Base-by-base conservation (phyloP, 1,140 invertebrate genomes). In the Lepidurus apus region DNA sequence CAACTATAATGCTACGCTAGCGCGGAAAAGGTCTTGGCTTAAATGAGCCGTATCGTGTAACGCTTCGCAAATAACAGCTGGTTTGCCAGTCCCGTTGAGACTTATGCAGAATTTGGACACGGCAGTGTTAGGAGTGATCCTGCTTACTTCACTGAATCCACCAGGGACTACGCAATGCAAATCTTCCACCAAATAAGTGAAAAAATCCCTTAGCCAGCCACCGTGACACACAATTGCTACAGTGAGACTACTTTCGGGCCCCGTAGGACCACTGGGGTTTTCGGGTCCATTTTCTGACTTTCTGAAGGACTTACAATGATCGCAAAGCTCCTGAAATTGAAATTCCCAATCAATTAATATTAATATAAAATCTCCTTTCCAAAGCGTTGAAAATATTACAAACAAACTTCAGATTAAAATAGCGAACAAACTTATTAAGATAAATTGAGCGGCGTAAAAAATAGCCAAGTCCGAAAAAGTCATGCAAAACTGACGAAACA, bases 21-120 rank as follows among this genome's bases (percentile, higher is more conserved):
- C 53, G 53, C 53, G 17, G 53, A 65, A 65, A 13, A 65, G 21
- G 13, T 65, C 53, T 65, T 65, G 53, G 53, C 53, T 75, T 44
- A 79, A 45, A 75, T 79, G 78, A 8, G 78, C 34, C 43, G 43
- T 79, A 34, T 79, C 78, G n/a, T 79, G 78, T 21, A 79, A 34
- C 9, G 73, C 13, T 7, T 75, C 21, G 43, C 44, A 74, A 24
- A 45, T 34, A 9, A 79, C 43, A 10, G 78, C 21, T 1, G 47
- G 34, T 0, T 42, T 13, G 34, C 53, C 44, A 42, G 24, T 74
- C 21, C n/a, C n/a, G 17, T 74, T 17, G 1, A 79, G 43, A 10
- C 17, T 21, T 17, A 79, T 75, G 9, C 26, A 5, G 26, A 79
- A 75, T 43, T 74, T 45, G 26, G 78, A 75, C 7, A 79, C 78